Evolutionary conservation across 2,113 vertebrate species (phyloP), one percentile per base, ranked within the genome.

Genomic region (Archocentrus centrarchus): DNA sequence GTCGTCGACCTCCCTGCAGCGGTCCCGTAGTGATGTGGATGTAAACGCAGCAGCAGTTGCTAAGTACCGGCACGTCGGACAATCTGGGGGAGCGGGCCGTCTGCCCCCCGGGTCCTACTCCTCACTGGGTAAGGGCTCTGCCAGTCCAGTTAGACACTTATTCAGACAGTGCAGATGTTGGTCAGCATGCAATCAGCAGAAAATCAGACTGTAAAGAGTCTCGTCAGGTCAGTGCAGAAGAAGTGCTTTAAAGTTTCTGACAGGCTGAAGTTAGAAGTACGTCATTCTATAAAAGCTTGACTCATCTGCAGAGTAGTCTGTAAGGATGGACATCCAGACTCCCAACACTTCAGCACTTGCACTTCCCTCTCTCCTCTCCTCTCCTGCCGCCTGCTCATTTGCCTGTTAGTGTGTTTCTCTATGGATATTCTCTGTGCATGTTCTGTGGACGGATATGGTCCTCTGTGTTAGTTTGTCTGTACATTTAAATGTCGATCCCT

Each of bases 1-100:
- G 27, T 95, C 97, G 15, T 93, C 96, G 0, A 96, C 96, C 68
- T 95, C 96, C 68, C 95, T 99, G 88, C 98, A 99, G 89, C 97
- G 98, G 11, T 99, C 98, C 62, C 97, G 98, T 82, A 99, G 98
- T 0, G 98, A 99, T 85, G 97, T 99, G 2, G 98, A 99, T 1
- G 98, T 99, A 32, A 98, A 98, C 0, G 98, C 98, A 11, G 98
- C 98, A 0, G 96, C 98, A 0, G 97, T 97, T 0, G 98, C 98
- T 3, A 99, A 98, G 92, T 97, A 97, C 0, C 97, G 98, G 59
- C 97, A 97, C 5, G 88, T 95, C 1, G 97, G 96, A 1, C 96
- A 97, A 93, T 3, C 96, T 2, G 86, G 94, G 59, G 96, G 91
- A 8, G 85, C 95, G 0, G 95, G 96, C 13, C 96, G 97, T 15